Evolutionary conservation across 1,140 invertebrate genomes (phyloP), one percentile per base, ranked within the genome.

Genomic region (Hylaeus volcanicus): DNA sequence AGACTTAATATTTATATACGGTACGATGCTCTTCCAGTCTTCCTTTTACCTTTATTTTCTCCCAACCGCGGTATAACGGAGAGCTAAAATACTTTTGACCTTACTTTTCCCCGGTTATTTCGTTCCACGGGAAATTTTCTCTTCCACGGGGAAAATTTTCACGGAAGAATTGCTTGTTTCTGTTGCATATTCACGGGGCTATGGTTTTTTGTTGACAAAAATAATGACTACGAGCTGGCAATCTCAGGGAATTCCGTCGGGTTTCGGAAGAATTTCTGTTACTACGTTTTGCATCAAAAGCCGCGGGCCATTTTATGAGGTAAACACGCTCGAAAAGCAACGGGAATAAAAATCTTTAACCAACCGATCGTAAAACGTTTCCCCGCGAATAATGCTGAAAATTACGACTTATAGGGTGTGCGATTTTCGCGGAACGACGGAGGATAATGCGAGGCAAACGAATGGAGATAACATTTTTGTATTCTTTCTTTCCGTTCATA

Each of bases 251-350:
- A 71, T 78, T 69, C 43, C 41, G 53, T 61, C 26, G 26, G 53
- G 70, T 71, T 61, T 12, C 53, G 14, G 37, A 39, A 1, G 66
- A 71, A 78, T 71, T 61, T 78, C 56, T 48, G 39, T 37, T n/a
- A 45, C 9, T 9, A 39, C 26, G 64, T 5, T 68, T 39, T 45
- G 48, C 39, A 15, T 68, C 53, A 58, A 71, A 63, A 78, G 48
- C 56, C 45, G 56, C 11, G 51, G 15, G 37, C 37, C 6, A 43
- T 66, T 78, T 71, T 77, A 70, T 51, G 43, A 53, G 12, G 45
- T 58, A n/a, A 61, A 78, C 56, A 66, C 56, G 66, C 70, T 61
- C 63, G 65, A 78, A 78, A 71, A 51, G 56, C 26, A 26, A 61
- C 41, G 60, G 55, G 61, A 26, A 60, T 71, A 71, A 71, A 71